Evolutionary conservation across 1,140 invertebrate genomes (phyloP).

Genomic region (fruit fly (Drosophila melanogaster)): Release_6_plus_ISO1_MT NT_033777.3:30237501-30238000

Average conservation of each 20-base stretch:
- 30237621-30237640: background rate
- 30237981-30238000: slow-evolving; percentile 77
- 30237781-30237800: background rate
- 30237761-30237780: too few relatives aligned
- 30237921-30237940: slow-evolving; percentile 50
- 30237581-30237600: background rate
- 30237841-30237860: slow-evolving; percentile 10
- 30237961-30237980: slow-evolving; percentile 69
- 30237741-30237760: slow-evolving; percentile 1
- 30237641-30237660: background rate
- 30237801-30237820: slow-evolving; percentile 7
- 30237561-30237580: background rate
- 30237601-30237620: too few relatives aligned
- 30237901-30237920: slow-evolving; percentile 55
- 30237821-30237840: background rate
- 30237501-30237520: too few relatives aligned
- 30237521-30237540: background rate
- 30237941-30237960: slow-evolving; percentile 17
- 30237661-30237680: background rate
- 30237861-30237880: slow-evolving; percentile 2
- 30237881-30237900: slow-evolving; percentile 78
- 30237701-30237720: slow-evolving; percentile 12
- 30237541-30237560: background rate
- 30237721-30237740: background rate
- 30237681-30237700: too few relatives aligned